Percentiles rank a stretch among this genome's conserved stretches.
Evolutionary conservation across 2,888 invertebrate species (phyloP).

Genomic region (Agonum fuliginosum): DNA sequence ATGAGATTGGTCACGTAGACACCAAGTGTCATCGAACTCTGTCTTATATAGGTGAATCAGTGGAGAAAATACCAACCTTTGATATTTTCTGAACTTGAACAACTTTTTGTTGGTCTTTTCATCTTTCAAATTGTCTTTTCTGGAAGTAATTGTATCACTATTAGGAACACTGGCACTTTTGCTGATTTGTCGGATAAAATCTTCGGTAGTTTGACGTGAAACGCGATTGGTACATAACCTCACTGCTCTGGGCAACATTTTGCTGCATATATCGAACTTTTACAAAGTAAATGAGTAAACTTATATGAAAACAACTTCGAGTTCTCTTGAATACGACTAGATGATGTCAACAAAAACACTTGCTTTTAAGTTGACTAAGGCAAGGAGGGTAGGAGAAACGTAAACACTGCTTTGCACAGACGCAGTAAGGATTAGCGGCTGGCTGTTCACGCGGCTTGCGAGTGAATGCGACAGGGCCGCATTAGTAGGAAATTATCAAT

Average conservation of each 20-base stretch:
- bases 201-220: slow-evolving; percentile 67
- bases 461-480: slow-evolving; percentile 43
- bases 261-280: slow-evolving; percentile 19
- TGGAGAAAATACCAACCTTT: slow-evolving; percentile 75
- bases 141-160: slow-evolving; percentile 77
- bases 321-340: slow-evolving; percentile 40
- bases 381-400: slow-evolving; percentile 48
- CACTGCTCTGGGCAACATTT: slow-evolving; percentile 63
- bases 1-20: slow-evolving; percentile 57
- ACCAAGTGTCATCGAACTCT: slow-evolving; percentile 53
- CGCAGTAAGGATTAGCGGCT: slow-evolving; percentile 5
- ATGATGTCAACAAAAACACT: slow-evolving; percentile 53
- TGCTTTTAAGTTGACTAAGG: slow-evolving; percentile 62
- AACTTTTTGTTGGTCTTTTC: slow-evolving; percentile 73
- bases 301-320: slow-evolving; percentile 7
- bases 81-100: slow-evolving; percentile 76
- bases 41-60: background rate
- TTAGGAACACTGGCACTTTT: slow-evolving; percentile 78
- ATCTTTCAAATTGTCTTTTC: slow-evolving; percentile 71
- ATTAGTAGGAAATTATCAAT: slow-evolving; percentile 63
- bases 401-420: slow-evolving; percentile 38
- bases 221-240: slow-evolving; percentile 65
- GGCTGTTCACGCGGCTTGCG: slow-evolving; percentile 31
- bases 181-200: slow-evolving; percentile 73
- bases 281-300: slow-evolving; percentile 6